phyloP scores from a whole-genome alignment of 2,888 invertebrate species.

The Choristoneura rosaceana region DNA sequence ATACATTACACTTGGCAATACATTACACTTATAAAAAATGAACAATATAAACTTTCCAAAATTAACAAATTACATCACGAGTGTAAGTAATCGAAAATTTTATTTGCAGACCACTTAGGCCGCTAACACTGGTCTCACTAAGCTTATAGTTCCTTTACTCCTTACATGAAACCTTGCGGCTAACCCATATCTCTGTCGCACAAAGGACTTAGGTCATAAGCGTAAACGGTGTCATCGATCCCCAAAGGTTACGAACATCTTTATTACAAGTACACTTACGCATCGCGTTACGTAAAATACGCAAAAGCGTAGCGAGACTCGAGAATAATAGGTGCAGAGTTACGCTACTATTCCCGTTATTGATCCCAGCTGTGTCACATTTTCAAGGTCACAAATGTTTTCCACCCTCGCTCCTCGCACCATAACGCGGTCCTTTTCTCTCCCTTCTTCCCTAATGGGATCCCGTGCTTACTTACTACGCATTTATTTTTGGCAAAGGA shows the following conservation, averaged over 20 bases:
- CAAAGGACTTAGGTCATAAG: neutral
- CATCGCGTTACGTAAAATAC: constrained; percentile 38
- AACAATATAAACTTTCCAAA: too few species aligned
- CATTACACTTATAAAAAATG: too few species aligned
- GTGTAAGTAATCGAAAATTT: too few species aligned
- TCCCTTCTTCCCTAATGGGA: constrained; percentile 39
- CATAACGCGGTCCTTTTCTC: constrained; percentile 49
- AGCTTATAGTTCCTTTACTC: constrained; percentile 15
- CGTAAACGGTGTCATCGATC: constrained; percentile 8
- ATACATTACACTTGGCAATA: too few species aligned
- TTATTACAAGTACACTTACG: constrained; percentile 10
- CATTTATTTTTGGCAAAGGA: constrained; percentile 40
- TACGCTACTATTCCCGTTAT: constrained; percentile 52
- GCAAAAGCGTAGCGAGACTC: too few species aligned
- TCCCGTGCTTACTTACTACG: constrained; percentile 32
- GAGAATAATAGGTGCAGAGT: constrained; percentile 7
- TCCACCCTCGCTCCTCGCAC: constrained; percentile 55
- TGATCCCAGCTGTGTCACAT: constrained; percentile 60
- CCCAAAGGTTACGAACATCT: constrained; percentile 26
- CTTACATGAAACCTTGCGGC: constrained; percentile 5
- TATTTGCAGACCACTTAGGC: too few species aligned
- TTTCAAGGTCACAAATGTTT: constrained; percentile 73
- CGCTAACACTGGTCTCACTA: too few species aligned
- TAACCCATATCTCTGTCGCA: constrained; percentile 18
- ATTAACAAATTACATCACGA: too few species aligned